Conservation (phyloP, 2,113 vertebrate species). For the Trichomycterus rosablanca region DNA sequence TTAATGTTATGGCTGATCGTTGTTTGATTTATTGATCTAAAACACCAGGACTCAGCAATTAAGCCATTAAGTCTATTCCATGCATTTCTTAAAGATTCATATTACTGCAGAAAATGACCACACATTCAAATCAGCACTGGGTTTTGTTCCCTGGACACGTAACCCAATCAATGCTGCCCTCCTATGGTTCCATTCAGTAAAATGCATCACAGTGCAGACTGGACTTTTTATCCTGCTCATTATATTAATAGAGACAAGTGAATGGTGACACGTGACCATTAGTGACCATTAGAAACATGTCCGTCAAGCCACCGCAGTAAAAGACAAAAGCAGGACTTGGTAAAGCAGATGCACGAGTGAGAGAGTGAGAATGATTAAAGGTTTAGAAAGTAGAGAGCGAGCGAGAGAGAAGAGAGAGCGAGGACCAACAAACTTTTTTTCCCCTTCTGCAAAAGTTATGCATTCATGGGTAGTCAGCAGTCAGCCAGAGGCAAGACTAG, state of each 20-base stretch:
- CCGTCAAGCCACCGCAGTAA: conserved; percentile 11
- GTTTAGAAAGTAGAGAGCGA: conserved; percentile 1
- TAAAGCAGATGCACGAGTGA: neutral
- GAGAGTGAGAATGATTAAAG: conserved; percentile 10
- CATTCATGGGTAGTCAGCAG: conserved; percentile 29
- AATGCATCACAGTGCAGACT: conserved; percentile 42
- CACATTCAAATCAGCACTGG: neutral
- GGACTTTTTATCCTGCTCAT: conserved; percentile 32
- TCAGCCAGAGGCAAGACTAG: conserved; percentile 30
- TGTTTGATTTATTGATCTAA: too few relatives aligned
- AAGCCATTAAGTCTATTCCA: too few relatives aligned
- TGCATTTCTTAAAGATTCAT: too few relatives aligned
- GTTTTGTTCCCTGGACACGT: conserved; percentile 7
- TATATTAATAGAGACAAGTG: conserved; percentile 34
- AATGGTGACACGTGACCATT: conserved; percentile 42
- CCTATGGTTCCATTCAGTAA: conserved; percentile 55
- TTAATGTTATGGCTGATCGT: too few relatives aligned
- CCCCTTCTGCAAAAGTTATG: conserved; percentile 35
- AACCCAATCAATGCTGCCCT: conserved; percentile 60
- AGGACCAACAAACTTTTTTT: conserved; percentile 27
- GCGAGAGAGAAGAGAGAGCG: neutral
- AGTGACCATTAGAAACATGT: neutral
- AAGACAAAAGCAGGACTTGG: conserved; percentile 15
- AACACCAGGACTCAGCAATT: too few relatives aligned
- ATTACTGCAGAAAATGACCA: too few relatives aligned